Base-by-base conservation (phyloP, 1,140 invertebrate species). In the Zaprionus inermis region DNA sequence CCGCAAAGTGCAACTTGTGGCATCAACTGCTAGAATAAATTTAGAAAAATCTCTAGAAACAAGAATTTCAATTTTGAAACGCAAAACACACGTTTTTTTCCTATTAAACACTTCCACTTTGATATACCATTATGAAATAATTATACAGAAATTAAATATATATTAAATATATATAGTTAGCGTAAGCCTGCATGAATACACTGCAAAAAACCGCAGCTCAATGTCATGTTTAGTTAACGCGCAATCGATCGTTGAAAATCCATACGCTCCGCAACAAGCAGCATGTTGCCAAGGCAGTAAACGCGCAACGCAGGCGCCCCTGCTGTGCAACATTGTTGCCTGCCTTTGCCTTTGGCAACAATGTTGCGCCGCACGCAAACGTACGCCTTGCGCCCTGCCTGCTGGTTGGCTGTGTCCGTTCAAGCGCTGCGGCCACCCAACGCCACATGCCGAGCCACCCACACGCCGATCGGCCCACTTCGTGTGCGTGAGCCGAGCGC, bases 361-460 rank as follows among this genome's bases (percentile, higher is more conserved):
- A 56, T 61, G 36, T 36, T 41, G 69, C 69, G 18, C 66, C 38
- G 51, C 22, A 7, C n/a, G n/a, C 12, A 28, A 28, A 6, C 28
- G 28, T 3, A 28, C 30, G 24, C 24, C 24, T 1, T 41, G 69
- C 69, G 28, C 71, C 54, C 59, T 79, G n/a, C n/a, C 24, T 28
- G 24, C 24, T 28, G 77, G 77, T 79, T 79, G 77, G 77, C 77
- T 79, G 76, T 76, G 72, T 63, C n/a, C 54, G 54, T 52, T 60
- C 30, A 72, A 67, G 58, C 77, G 30, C 30, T 57, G 36, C 30
- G 6, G 9, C 38, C 24, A 58, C 44, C 14, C 18, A 68, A n/a
- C 16, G 12, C 36, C 24, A 30, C 57, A 22, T n/a, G 60, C 20
- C 16, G n/a, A 44, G 20, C 22, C 57, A 41, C 46, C 28, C 36